These are phyloP conservation scores for Erethizon dorsatum DNA, from an alignment of 2,797 vertebrate species.

Conservation along the genomic window DNA sequence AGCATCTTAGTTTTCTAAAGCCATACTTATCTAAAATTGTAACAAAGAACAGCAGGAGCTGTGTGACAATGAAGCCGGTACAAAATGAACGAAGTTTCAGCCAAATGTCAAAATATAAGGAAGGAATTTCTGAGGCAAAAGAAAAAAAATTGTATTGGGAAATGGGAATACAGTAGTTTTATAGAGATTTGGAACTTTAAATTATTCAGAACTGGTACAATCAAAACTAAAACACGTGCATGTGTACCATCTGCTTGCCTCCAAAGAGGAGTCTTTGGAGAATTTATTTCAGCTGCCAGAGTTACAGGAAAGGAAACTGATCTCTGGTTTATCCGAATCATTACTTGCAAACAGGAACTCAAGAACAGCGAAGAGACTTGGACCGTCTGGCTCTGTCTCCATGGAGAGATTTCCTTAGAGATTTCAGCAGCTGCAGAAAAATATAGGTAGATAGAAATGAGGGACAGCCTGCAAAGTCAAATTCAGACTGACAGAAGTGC, in stretches of 20 bases:
- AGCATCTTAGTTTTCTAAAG: conserved; percentile 83
- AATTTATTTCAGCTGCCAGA: conserved; percentile 80
- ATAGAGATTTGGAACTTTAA: conserved; percentile 83
- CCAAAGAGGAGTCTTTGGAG: conserved; percentile 82
- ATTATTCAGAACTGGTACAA: conserved; percentile 82
- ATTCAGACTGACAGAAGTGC: conserved; percentile 47
- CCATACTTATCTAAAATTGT: conserved; percentile 69
- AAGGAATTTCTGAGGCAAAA: conserved; percentile 80
- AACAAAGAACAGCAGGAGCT: conserved; percentile 77
- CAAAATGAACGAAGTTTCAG: conserved; percentile 69
- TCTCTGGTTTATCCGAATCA: conserved; percentile 65
- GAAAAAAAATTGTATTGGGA: conserved; percentile 75
- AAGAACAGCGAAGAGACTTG: conserved; percentile 75
- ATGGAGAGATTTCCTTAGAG: conserved; percentile 72
- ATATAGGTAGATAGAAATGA: conserved; percentile 73
- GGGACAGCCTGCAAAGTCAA: conserved; percentile 56
- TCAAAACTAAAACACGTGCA: conserved; percentile 76
- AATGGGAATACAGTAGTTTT: conserved; percentile 85
- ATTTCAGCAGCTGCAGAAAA: conserved; percentile 74
- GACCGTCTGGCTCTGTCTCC: conserved; percentile 76
- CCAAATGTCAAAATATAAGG: conserved; percentile 76
- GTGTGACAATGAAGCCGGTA: conserved; percentile 35
- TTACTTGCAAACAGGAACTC: conserved; percentile 78
- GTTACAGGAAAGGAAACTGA: conserved; percentile 75
- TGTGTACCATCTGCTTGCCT: conserved; percentile 83